phyloP scores from a whole-genome alignment of 2,888 invertebrate genomes.

The Sepioteuthis lessoniana region DNA sequence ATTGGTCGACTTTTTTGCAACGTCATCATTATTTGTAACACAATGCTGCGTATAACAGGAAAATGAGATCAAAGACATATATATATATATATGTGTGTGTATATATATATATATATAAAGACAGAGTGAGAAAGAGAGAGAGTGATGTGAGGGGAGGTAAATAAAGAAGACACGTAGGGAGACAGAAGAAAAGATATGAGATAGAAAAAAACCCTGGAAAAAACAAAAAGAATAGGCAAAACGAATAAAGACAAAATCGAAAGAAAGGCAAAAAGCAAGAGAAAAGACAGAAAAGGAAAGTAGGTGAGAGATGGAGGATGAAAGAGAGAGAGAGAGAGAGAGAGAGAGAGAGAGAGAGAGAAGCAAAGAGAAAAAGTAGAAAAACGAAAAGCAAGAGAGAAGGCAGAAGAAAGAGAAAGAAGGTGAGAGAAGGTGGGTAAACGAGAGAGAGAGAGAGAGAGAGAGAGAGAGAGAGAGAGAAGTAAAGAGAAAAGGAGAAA shows the following conservation, averaged over 20 bases:
- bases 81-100: too few species aligned
- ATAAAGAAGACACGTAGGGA: background rate
- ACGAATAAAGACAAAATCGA: constrained; percentile 48
- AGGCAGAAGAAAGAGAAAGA: background rate
- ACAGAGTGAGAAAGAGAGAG: background rate
- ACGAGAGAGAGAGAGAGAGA: background rate
- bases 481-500: background rate
- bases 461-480: background rate
- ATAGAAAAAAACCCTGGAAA: background rate
- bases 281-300: background rate
- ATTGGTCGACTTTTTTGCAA: too few species aligned
- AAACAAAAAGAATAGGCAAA: background rate
- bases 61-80: background rate
- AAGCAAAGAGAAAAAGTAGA: constrained; percentile 35
- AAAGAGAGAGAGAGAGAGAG: constrained; percentile 41
- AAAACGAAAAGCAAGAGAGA: background rate
- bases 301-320: background rate
- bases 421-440: background rate
- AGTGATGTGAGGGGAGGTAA: background rate
- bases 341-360: constrained; percentile 34
- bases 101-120: too few species aligned
- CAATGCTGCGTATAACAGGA: too few species aligned
- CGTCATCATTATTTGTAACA: too few species aligned
- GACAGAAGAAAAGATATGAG: background rate
- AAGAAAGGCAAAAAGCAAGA: background rate